Evolutionary conservation across 2,113 vertebrate species (phyloP).

Genomic region (Antechinus flavipes): DNA sequence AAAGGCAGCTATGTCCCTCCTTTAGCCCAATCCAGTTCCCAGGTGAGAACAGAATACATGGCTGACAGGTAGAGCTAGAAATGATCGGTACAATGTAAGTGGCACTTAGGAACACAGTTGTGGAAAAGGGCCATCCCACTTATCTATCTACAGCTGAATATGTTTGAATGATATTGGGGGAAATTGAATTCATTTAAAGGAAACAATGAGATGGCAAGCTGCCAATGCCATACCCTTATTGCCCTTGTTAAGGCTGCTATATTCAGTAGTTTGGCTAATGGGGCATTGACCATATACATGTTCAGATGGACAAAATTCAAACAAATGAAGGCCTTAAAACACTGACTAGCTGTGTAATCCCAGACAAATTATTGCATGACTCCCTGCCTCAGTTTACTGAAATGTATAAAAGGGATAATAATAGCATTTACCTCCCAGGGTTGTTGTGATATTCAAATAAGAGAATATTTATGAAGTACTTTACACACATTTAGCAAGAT

Average conservation of each 20-base stretch:
- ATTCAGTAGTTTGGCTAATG: constrained; percentile 21
- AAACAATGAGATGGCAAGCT: background rate
- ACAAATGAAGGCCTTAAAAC: background rate
- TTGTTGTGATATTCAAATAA: background rate
- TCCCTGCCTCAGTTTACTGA: background rate
- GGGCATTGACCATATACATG: constrained; percentile 11
- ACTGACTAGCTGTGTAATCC: background rate
- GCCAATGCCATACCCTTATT: background rate
- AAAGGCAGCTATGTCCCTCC: constrained; percentile 60
- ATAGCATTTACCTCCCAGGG: background rate
- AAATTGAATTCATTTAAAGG: constrained; percentile 62
- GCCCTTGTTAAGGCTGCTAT: constrained; percentile 48
- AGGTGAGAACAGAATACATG: constrained; percentile 53
- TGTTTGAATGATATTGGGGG: constrained; percentile 45
- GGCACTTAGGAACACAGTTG: constrained; percentile 32
- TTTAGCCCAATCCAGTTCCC: constrained; percentile 34
- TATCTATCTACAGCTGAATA: constrained; percentile 45
- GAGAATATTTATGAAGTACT: background rate
- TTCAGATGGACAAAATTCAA: background rate
- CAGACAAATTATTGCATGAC: background rate
- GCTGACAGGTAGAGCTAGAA: constrained; percentile 38
- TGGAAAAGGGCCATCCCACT: constrained; percentile 60
- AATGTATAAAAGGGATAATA: background rate
- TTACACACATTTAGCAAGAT: background rate
- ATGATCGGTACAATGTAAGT: constrained; percentile 14